These are phyloP conservation scores for Cryptophagus acutangulus DNA, from an alignment of 2,888 invertebrate species.

Conservation along the genomic window DNA sequence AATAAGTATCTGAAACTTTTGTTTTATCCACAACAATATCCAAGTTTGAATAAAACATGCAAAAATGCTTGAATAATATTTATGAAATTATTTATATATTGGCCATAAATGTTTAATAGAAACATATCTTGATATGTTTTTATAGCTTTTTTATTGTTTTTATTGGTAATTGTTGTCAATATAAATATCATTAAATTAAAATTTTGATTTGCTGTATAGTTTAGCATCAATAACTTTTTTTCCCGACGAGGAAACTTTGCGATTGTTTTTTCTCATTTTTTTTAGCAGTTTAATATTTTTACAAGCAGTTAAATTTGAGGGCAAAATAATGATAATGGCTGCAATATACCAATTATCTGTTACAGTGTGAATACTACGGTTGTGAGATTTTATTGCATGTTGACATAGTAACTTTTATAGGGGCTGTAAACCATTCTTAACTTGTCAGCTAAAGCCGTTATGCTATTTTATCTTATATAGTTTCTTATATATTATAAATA, in stretches of 20 bases:
- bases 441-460: conserved; percentile 18
- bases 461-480: conserved; percentile 16
- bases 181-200: conserved; percentile 28
- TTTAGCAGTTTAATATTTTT: conserved; percentile 1
- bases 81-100: too few species aligned
- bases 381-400: conserved; percentile 23
- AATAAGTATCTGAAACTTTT: too few species aligned
- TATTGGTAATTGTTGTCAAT: conserved; percentile 32
- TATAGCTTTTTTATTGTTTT: conserved; percentile 27
- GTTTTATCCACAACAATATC: conserved; percentile 1
- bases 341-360: conserved; percentile 23
- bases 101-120: too few species aligned
- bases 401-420: conserved; percentile 23
- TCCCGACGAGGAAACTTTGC: too few species aligned
- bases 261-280: too few species aligned
- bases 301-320: too few species aligned
- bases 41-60: conserved; percentile 2
- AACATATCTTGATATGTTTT: too few species aligned
- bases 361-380: conserved; percentile 7
- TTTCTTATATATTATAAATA: neutral
- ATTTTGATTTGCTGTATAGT: too few species aligned
- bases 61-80: too few species aligned
- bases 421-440: conserved; percentile 24
- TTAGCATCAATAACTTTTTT: too few species aligned
- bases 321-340: conserved; percentile 16